These are phyloP conservation scores for Melanogrammus aeglefinus DNA, from an alignment of 2,797 vertebrate species.

Conservation along the genomic window DNA sequence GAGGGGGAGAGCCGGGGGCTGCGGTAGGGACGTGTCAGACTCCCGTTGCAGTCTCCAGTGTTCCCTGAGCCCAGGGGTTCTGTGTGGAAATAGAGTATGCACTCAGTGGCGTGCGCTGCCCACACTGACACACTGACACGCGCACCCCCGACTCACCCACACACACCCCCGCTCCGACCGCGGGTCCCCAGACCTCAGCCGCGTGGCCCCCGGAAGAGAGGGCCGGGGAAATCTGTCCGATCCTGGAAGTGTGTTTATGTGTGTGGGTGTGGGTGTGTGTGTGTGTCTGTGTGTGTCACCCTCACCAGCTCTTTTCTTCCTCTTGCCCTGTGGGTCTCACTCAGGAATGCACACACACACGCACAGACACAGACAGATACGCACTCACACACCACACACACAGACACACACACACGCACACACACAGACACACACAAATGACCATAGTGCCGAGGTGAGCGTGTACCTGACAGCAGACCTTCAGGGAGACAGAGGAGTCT, in stretches of 20 bases:
- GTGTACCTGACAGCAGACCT: conserved; percentile 66
- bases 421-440: conserved; percentile 10
- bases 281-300: not conserved
- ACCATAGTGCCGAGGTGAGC: conserved; percentile 61
- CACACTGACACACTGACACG: not conserved
- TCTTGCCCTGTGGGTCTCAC: not conserved
- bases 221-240: conserved; percentile 55
- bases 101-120: not conserved
- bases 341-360: not conserved
- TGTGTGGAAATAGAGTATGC: conserved; percentile 11
- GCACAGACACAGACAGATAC: conserved; percentile 23
- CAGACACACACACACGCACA: conserved; percentile 2
- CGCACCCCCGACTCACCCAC: conserved; percentile 2
- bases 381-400: conserved; percentile 18
- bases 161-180: conserved; percentile 6
- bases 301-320: too few relatives aligned
- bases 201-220: conserved; percentile 43
- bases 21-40: not conserved
- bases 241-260: conserved; percentile 43
- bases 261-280: too few relatives aligned
- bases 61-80: not conserved
- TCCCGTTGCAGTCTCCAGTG: not conserved
- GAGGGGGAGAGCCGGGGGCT: too few relatives aligned
- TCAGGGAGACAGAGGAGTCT: conserved; percentile 58
- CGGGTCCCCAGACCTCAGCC: conserved; percentile 18